These are phyloP conservation scores for Sebastolobus altivelis DNA, from an alignment of 2,797 vertebrate genomes.

Conservation along the genomic window DNA sequence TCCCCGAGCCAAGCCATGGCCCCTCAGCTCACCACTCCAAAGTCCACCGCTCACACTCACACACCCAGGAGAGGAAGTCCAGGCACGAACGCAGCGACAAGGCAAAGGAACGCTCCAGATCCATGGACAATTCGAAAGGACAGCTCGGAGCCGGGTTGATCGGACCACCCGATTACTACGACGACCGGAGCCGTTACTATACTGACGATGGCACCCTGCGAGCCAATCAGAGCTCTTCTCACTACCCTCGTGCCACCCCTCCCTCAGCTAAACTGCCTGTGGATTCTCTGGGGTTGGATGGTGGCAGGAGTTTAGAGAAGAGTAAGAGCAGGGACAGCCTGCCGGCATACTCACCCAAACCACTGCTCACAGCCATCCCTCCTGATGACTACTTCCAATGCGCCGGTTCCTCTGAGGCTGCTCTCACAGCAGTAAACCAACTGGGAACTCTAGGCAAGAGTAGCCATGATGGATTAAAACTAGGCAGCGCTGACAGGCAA, in stretches of 20 bases:
- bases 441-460: constrained; percentile 91
- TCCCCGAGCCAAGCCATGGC: constrained; percentile 96
- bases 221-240: constrained; percentile 85
- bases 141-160: constrained; percentile 89
- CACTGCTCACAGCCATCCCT: constrained; percentile 62
- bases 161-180: constrained; percentile 91
- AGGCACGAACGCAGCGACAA: constrained; percentile 94
- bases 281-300: constrained; percentile 86
- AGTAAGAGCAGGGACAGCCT: constrained; percentile 90
- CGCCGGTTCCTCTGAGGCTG: constrained; percentile 90
- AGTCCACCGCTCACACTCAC: constrained; percentile 98
- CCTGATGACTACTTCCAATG: constrained; percentile 96
- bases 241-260: constrained; percentile 89
- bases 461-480: constrained; percentile 89
- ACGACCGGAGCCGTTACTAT: constrained; percentile 93
- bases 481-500: constrained; percentile 86
- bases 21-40: constrained; percentile 93
- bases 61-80: constrained; percentile 97
- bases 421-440: constrained; percentile 89
- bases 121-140: constrained; percentile 98
- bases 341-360: constrained; percentile 90
- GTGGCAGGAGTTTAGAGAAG: constrained; percentile 88
- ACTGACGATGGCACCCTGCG: constrained; percentile 94
- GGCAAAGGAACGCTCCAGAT: constrained; percentile 97
- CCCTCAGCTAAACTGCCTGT: constrained; percentile 86